Evolutionary conservation across 1,140 invertebrate genomes (phyloP), one percentile per base, ranked within the genome.

Genomic region (Penaeus vannamei): DNA sequence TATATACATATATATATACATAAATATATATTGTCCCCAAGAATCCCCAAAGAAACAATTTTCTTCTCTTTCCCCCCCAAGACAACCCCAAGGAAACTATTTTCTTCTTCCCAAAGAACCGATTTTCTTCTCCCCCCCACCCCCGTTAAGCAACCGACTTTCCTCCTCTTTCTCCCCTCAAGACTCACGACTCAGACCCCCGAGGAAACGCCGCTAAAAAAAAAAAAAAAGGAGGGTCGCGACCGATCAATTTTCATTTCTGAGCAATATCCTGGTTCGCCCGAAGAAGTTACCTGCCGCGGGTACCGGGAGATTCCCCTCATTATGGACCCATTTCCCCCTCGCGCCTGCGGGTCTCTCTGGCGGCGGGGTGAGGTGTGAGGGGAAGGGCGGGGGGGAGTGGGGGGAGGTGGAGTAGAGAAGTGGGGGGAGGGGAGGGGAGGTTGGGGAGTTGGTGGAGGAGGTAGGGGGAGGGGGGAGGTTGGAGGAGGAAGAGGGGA

Each of bases 241-340:
- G n/a, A n/a, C n/a, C 76, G 36, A 79, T 79, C 76, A 79, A 79
- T 79, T 53, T 79, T 79, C 76, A 79, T 79, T 36, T 26, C 20
- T 19, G 76, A 7, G 76, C 76, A 79, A 79, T 79, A 79, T 79
- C 76, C 76, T 79, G 76, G 32, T 79, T 26, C 72, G 4, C 76
- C 36, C 76, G 76, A 79, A 79, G 36, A 46, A 23, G 32, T 79
- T 79, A 79, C 76, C 76, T 79, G 76, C 14, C 32, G 76, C 53
- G 76, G 76, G 76, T 36, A 79, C n/a, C 42, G 36, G 76, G 22
- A 20, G 76, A 46, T 79, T 79, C 36, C 76, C 76, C 36, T 79
- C 76, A 79, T 79, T 79, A 79, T 79, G 14, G 76, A 46, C 5
- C 76, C 36, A 46, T 79, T 79, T 79, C 76, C 76, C 76, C 76